Percentiles rank a stretch among this genome's conserved stretches.
Conservation (phyloP, 92 coral and sea anemone genomes). For the Blastomussa wellsi region DNA sequence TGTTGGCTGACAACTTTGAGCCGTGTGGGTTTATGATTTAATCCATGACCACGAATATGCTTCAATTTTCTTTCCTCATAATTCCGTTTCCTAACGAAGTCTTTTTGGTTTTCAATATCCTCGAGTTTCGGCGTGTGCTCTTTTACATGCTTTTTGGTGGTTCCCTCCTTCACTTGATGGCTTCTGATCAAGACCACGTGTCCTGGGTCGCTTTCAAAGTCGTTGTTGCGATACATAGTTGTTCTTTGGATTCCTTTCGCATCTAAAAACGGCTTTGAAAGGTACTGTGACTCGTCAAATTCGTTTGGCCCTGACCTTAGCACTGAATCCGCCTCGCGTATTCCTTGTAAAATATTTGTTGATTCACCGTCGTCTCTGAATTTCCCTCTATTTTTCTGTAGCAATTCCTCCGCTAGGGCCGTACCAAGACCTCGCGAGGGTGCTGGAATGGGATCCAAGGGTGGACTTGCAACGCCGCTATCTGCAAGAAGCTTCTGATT, state of each 20-base stretch:
- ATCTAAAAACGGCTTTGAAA: conserved; percentile 22
- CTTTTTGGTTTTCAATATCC: not conserved
- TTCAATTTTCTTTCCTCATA: not conserved
- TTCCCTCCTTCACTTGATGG: conserved; percentile 15
- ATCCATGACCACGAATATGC: not conserved
- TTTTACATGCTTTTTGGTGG: not conserved
- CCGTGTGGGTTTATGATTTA: not conserved
- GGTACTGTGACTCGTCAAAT: conserved; percentile 15
- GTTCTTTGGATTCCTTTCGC: conserved; percentile 31
- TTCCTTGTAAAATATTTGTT: conserved; percentile 18
- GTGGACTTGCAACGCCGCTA: conserved; percentile 20
- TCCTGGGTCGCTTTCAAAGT: conserved; percentile 4
- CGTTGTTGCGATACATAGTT: conserved; percentile 2
- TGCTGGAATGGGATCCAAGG: conserved; percentile 7
- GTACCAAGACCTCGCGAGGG: conserved; percentile 31
- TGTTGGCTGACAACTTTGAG: not conserved
- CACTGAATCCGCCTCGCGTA: not conserved
- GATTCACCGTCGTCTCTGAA: conserved; percentile 19
- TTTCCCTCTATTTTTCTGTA: conserved; percentile 32
- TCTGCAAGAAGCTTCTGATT: conserved; percentile 12
- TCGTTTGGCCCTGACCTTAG: conserved; percentile 11
- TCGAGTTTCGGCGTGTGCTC: not conserved
- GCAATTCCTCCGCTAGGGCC: conserved; percentile 39
- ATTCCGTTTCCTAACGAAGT: not conserved
- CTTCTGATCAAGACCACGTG: conserved; percentile 40